A percentile compares a stretch with the other conserved stretches of the same genome.
These are phyloP conservation scores for Edolisoma coerulescens DNA, from an alignment of 2,113 vertebrate species.

Conservation along the genomic window DNA sequence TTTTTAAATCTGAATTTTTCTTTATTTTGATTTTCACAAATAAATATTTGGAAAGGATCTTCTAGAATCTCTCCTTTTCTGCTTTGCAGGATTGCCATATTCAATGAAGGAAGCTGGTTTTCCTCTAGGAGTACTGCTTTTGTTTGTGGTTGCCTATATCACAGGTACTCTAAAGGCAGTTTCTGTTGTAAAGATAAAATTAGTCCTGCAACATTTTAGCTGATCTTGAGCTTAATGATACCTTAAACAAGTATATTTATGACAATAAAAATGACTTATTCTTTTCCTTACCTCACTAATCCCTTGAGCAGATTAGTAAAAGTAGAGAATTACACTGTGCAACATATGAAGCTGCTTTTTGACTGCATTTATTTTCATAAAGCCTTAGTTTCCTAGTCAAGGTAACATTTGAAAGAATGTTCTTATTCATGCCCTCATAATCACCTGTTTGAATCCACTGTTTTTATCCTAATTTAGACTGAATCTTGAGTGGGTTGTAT, in stretches of 20 bases:
- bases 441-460: background rate
- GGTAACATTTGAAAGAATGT: background rate
- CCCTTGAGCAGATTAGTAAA: conserved; percentile 38
- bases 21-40: background rate
- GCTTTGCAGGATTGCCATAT: conserved; percentile 87
- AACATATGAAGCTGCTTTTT: conserved; percentile 45
- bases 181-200: background rate
- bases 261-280: background rate
- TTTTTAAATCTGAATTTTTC: background rate
- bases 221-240: background rate
- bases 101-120: conserved; percentile 93
- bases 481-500: background rate
- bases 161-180: conserved; percentile 76
- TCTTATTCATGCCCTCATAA: background rate
- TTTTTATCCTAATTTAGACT: background rate
- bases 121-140: conserved; percentile 86
- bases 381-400: background rate
- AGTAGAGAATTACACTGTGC: background rate
- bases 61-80: background rate
- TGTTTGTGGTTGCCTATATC: conserved; percentile 82
- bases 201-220: background rate
- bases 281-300: conserved; percentile 43
- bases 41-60: background rate
- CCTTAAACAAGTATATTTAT: background rate
- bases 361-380: background rate